phyloP scores from a whole-genome alignment of 1,140 invertebrate species.

The Fopius arisanus region DNA sequence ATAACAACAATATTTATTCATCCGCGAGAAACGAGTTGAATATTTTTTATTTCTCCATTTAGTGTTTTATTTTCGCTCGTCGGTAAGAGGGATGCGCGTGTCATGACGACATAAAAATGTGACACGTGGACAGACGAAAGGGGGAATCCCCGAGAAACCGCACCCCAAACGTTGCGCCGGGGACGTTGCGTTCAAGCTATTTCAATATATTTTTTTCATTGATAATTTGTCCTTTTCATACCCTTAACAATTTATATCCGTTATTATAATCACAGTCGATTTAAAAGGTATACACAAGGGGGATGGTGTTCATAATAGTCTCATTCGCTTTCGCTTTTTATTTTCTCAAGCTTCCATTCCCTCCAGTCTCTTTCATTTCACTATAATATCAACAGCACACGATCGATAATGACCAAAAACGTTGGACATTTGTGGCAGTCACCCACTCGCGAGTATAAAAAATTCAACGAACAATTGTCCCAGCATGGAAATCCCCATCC shows the following conservation, averaged over 20 bases:
- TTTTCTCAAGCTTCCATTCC: background rate
- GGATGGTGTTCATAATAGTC: conserved; percentile 23
- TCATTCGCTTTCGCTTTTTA: background rate
- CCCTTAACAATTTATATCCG: conserved; percentile 47
- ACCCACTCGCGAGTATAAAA: conserved; percentile 10
- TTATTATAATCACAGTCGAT: conserved; percentile 55
- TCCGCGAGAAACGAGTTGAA: too few species aligned
- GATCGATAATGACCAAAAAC: conserved; percentile 3
- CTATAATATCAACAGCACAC: background rate
- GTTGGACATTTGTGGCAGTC: conserved; percentile 8
- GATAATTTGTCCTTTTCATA: conserved; percentile 32
- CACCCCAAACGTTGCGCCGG: background rate
- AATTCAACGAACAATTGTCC: conserved; percentile 13
- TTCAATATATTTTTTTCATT: background rate
- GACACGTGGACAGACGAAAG: too few species aligned
- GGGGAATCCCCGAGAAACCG: too few species aligned
- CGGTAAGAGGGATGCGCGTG: too few species aligned
- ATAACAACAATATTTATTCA: background rate
- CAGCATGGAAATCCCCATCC: background rate
- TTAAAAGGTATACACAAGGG: conserved; percentile 40
- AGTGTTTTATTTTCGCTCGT: too few species aligned
- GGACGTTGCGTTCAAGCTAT: background rate
- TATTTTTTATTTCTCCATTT: too few species aligned
- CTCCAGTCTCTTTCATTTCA: background rate
- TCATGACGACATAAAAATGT: too few species aligned